phyloP scores from a whole-genome alignment of 2,113 vertebrate genomes.

The Colaptes auratus region DNA sequence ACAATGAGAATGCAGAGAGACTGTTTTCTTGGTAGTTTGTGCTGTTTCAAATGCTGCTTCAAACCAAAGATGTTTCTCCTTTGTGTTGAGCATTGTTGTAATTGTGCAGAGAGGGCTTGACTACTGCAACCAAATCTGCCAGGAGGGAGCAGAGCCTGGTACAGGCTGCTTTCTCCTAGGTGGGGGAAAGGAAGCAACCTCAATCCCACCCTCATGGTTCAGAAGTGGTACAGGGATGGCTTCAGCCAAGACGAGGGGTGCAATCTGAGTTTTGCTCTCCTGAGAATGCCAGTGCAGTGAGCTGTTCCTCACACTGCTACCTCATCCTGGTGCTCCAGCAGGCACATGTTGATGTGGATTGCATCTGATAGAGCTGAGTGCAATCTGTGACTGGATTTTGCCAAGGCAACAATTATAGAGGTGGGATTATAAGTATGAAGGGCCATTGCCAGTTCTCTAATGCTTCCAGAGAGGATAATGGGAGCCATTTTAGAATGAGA shows the following conservation, averaged over 20 bases:
- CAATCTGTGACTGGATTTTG: slow-evolving; percentile 35
- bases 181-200: background rate
- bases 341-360: slow-evolving; percentile 17
- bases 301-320: background rate
- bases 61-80: background rate
- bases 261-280: background rate
- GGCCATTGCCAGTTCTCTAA: background rate
- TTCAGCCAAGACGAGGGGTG: fast-evolving
- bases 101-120: background rate
- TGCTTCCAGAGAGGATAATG: background rate
- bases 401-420: slow-evolving; percentile 36
- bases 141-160: background rate
- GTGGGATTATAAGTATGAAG: background rate
- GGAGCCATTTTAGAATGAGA: background rate
- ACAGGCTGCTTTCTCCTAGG: background rate
- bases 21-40: background rate
- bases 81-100: fast-evolving
- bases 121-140: background rate
- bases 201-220: background rate
- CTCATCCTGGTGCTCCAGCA: background rate
- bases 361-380: slow-evolving; percentile 28
- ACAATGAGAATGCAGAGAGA: fast-evolving
- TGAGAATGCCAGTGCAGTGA: background rate
- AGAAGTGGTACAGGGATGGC: background rate
- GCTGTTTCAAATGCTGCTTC: background rate